Evolutionary conservation across 2,797 vertebrate genomes (phyloP), one percentile per base, ranked within the genome.

Genomic region (Acrocephalus scirpaceus): DNA sequence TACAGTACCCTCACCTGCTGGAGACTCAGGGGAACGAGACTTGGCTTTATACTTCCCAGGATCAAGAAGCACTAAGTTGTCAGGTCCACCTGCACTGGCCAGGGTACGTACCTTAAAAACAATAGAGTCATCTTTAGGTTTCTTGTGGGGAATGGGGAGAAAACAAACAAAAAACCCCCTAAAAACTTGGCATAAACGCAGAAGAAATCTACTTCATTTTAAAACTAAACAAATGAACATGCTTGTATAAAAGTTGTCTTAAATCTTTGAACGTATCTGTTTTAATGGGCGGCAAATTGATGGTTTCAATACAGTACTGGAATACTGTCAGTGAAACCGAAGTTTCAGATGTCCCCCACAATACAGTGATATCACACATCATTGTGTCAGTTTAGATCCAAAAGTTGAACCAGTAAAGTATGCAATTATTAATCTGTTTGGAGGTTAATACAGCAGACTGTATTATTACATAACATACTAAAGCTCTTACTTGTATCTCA

Each of bases 41-140:
- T 98, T 99, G 22, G 98, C 98, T 98, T 99, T 99, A 90, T 99
- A 99, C 95, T 99, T 99, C 10, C 76, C 96, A 22, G 99, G 99
- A 96, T 99, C 99, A 97, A 99, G 96, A 95, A 99, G 98, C 61
- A 99, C 98, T 96, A 99, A 98, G 92, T 99, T 99, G 88, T 99
- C 99, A 29, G 99, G 99, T 32, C 99, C 99, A 86, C 99, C 99
- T 82, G 99, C 98, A 88, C 99, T 99, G 94, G 99, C 99, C 97
- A 99, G 98, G 40, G 99, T 99, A 93, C 99, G 98, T 86, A 99
- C 99, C 99, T 99, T 94, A 71, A 94, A 96, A 96, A 90, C 17
- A 96, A 86, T 4, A 29, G 78, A 72, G 61, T 11, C 1, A 72
- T 11, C 38, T 58, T 81, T 36, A 79, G 57, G 48, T 70, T 90